Evolutionary conservation across 2,797 vertebrate genomes (phyloP), one percentile per base, ranked within the genome.

Genomic region (Synaphobranchus kaupii): DNA sequence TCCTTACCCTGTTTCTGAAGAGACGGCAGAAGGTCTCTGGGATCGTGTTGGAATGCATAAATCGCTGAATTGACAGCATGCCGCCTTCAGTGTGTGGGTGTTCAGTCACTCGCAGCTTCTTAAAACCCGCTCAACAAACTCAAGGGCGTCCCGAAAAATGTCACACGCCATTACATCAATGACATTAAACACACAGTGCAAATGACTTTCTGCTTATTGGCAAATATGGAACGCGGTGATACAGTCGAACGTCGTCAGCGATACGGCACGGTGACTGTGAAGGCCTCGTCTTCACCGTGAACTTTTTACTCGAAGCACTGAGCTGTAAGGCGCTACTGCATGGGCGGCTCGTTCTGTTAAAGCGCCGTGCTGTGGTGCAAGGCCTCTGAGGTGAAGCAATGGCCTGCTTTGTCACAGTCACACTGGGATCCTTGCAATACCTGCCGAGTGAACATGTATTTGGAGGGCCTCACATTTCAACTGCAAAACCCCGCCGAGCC

Each of bases 71-170:
- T 48, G 52, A 84, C 86, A 73, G 86, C 68, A 47, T 31, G 84
- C 81, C 84, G 60, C 52, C 86, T 56, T 48, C 86, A 87, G 80
- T 83, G 83, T 80, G 73, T 56, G n/a, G 44, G 47, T 34, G 47
- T 76, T 9, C 71, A 76, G 28, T 54, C 68, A 54, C 25, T 83
- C 17, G 25, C 44, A n/a, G n/a, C 39, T 48, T 22, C 39, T 73
- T 48, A 68, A 83, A 87, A 87, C 81, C 83, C 81, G 50, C 82
- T 76, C 60, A 73, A 66, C 66, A 83, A 78, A 44, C 31, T 28
- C 48, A 20, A 63, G 52, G 66, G 81, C 50, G 76, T 84, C 60
- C 83, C 63, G 10, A 76, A 52, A 25, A 87, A 84, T 56, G 82
- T 44, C 60, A 84, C 34, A 66, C 10, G 22, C 3, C 82, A 15